Percentiles rank a stretch among this genome's conserved stretches.
These are phyloP conservation scores for Eulacestoma nigropectus DNA, from an alignment of 2,113 vertebrate species.

Conservation along the genomic window DNA sequence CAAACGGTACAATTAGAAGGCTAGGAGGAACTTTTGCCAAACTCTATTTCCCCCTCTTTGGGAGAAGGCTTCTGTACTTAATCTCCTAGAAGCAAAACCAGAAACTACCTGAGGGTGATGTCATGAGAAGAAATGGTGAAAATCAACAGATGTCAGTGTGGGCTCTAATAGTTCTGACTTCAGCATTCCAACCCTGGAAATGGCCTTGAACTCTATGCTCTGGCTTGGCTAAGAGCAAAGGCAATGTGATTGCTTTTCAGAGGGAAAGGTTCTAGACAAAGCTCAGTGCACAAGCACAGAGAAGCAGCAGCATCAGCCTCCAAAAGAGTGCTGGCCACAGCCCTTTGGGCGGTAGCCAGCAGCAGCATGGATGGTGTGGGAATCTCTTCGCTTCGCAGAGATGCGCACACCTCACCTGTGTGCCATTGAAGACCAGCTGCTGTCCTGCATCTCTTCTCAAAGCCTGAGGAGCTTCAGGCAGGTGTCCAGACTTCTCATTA, in stretches of 20 bases:
- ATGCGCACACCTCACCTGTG: rapidly evolving
- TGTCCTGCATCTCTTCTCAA: neutral
- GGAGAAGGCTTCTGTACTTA: neutral
- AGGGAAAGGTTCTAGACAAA: neutral
- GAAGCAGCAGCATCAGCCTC: neutral
- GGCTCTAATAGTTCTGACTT: neutral
- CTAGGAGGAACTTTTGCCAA: neutral
- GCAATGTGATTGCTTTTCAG: neutral
- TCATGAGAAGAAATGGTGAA: neutral
- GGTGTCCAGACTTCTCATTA: neutral
- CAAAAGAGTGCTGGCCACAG: rapidly evolving
- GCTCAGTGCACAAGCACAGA: neutral
- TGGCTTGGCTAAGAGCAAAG: neutral
- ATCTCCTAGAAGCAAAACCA: neutral
- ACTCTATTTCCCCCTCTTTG: neutral
- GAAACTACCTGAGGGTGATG: neutral
- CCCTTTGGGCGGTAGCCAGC: rapidly evolving
- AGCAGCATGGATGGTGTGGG: rapidly evolving
- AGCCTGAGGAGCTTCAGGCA: neutral
- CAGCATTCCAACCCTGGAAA: neutral
- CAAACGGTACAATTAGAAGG: neutral
- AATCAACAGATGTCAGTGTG: neutral
- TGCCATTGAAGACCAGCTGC: neutral
- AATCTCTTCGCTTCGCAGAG: neutral
- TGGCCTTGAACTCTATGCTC: neutral